Evolutionary conservation across 1,140 invertebrate species (phyloP).

Genomic region (Calephelis nemesis): DNA sequence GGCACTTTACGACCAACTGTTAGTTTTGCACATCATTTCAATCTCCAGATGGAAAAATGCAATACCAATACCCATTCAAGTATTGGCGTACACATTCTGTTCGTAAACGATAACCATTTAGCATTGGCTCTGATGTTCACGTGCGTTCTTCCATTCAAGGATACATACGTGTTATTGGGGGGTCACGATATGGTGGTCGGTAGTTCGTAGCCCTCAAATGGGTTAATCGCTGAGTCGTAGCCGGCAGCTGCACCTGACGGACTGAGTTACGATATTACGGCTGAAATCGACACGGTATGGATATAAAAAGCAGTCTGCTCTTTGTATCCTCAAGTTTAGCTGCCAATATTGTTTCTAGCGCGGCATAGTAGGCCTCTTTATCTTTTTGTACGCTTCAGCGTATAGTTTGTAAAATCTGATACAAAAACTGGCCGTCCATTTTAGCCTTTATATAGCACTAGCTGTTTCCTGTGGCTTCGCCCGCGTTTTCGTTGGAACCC

Average conservation of each 20-base stretch:
- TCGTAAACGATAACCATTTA: conserved; percentile 40
- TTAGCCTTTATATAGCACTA: too few species aligned
- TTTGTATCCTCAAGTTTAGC: conserved; percentile 27
- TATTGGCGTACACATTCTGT: conserved; percentile 57
- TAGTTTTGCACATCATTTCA: conserved; percentile 31
- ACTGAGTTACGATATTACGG: conserved; percentile 66
- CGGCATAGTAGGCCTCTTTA: too few species aligned
- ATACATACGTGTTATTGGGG: conserved; percentile 27
- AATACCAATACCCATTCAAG: conserved; percentile 56
- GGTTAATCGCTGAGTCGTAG: conserved; percentile 69
- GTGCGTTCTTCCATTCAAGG: conserved; percentile 23
- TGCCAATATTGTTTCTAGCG: conserved; percentile 16
- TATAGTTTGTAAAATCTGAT: too few species aligned
- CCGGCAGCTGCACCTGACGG: conserved; percentile 67
- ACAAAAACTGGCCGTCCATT: too few species aligned
- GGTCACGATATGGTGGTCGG: conserved; percentile 42
- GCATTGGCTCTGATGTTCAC: conserved; percentile 28
- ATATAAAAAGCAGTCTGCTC: conserved; percentile 49
- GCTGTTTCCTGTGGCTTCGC: too few species aligned
- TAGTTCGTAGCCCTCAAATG: conserved; percentile 42
- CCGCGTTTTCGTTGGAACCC: too few species aligned
- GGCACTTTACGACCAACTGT: not conserved
- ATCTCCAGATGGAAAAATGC: conserved; percentile 48
- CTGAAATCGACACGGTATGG: conserved; percentile 43
- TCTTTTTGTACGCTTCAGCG: too few species aligned